Conservation (phyloP, 2,797 vertebrate species). For the Paedocypris micromegethes region DNA sequence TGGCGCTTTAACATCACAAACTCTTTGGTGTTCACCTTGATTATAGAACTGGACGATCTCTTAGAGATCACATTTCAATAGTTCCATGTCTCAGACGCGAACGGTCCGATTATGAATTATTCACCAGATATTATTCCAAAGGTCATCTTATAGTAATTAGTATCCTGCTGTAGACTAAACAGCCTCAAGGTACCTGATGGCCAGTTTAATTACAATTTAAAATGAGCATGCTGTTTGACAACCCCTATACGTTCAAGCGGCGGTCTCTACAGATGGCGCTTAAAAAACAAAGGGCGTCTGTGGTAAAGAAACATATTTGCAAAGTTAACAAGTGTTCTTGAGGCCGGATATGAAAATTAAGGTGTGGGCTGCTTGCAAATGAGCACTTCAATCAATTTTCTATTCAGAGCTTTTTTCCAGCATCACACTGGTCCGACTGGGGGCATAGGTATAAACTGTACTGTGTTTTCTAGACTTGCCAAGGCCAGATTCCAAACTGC, state of each 20-base stretch:
- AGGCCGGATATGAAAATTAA: slow-evolving; percentile 17
- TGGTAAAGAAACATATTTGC: slow-evolving; percentile 62
- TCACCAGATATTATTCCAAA: slow-evolving; percentile 82
- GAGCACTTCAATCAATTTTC: slow-evolving; percentile 27
- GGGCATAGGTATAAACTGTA: neutral
- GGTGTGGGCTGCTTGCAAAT: slow-evolving; percentile 35
- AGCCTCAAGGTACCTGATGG: slow-evolving; percentile 80
- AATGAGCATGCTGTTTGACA: slow-evolving; percentile 77
- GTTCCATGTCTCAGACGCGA: slow-evolving; percentile 68
- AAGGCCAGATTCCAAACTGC: slow-evolving; percentile 22
- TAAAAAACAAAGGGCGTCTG: slow-evolving; percentile 67
- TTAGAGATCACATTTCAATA: slow-evolving; percentile 38
- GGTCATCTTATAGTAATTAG: slow-evolving; percentile 85
- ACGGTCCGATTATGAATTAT: slow-evolving; percentile 79
- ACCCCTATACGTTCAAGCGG: slow-evolving; percentile 74
- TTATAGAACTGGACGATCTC: neutral
- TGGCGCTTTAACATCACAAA: neutral
- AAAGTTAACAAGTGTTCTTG: slow-evolving; percentile 46
- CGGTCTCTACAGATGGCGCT: slow-evolving; percentile 66
- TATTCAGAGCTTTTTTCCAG: slow-evolving; percentile 25
- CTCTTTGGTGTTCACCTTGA: slow-evolving; percentile 26
- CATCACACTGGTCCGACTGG: slow-evolving; percentile 7
- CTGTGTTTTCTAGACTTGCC: slow-evolving; percentile 24
- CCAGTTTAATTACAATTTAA: slow-evolving; percentile 83
- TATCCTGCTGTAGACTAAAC: slow-evolving; percentile 81